Conservation (phyloP, 2,113 vertebrate species). For the Sebastes fasciatus region DNA sequence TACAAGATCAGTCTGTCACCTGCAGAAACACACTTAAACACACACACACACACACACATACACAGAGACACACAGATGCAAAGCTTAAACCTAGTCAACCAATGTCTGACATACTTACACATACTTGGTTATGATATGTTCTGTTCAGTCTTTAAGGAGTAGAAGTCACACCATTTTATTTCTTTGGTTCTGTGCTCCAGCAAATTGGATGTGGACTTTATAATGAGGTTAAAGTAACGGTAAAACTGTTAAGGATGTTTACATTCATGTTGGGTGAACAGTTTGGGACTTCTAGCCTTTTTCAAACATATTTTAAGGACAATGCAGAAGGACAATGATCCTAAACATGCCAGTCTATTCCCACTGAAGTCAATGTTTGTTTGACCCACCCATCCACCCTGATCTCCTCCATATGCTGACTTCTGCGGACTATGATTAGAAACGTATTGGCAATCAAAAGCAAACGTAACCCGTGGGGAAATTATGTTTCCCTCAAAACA, state of each 20-base stretch:
- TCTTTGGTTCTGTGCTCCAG: not conserved
- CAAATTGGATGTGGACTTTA: constrained; percentile 10
- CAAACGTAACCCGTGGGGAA: too few relatives aligned
- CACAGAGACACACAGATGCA: too few relatives aligned
- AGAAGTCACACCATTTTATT: not conserved
- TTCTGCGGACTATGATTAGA: too few relatives aligned
- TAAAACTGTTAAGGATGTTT: not conserved
- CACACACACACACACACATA: not conserved
- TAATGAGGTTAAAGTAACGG: not conserved
- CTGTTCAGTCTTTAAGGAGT: not conserved
- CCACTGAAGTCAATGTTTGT: too few relatives aligned
- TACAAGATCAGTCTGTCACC: constrained; percentile 40
- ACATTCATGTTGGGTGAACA: not conserved
- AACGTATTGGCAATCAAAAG: too few relatives aligned
- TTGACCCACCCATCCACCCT: too few relatives aligned
- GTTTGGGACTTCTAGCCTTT: not conserved
- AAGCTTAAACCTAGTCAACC: not conserved
- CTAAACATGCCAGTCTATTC: not conserved
- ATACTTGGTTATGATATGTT: not conserved
- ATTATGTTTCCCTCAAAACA: too few relatives aligned
- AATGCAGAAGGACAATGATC: not conserved
- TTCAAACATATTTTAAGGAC: not conserved
- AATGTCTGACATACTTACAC: not conserved
- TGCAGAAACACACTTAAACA: constrained; percentile 15
- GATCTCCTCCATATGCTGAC: too few relatives aligned